These are phyloP conservation scores for Tachina grossa DNA, from an alignment of 2,888 invertebrate species.

Conservation along the genomic window DNA sequence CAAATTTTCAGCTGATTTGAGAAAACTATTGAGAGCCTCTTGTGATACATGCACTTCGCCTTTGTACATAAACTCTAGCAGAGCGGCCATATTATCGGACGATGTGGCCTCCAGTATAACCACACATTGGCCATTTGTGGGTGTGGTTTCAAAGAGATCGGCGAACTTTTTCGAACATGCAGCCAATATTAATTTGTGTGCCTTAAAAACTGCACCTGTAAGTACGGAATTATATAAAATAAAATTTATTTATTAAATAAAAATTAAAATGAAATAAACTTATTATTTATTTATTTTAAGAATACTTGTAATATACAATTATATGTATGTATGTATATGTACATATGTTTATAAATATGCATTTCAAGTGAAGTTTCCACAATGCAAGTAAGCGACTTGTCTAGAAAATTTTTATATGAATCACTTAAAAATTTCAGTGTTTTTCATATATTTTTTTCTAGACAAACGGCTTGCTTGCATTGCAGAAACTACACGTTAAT, in stretches of 20 bases:
- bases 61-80: constrained; percentile 96
- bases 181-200: constrained; percentile 94
- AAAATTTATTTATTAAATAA: not conserved
- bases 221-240: constrained; percentile 68
- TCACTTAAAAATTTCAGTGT: no score
- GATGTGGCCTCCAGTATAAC: constrained; percentile 95
- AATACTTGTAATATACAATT: not conserved
- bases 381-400: no score
- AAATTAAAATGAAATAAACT: no score
- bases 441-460: no score
- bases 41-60: constrained; percentile 96
- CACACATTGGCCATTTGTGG: constrained; percentile 87
- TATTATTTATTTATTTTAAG: no score
- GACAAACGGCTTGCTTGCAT: no score
- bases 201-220: constrained; percentile 94
- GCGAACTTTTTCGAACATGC: constrained; percentile 97
- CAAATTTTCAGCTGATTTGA: constrained; percentile 94
- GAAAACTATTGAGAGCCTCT: constrained; percentile 94
- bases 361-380: no score
- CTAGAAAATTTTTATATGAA: no score
- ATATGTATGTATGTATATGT: no score
- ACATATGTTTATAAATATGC: no score
- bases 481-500: no score
- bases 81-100: constrained; percentile 94
- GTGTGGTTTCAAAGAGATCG: constrained; percentile 94